phyloP scores from a whole-genome alignment of 2,113 vertebrate genomes.

The Pachypanchax playfairii region DNA sequence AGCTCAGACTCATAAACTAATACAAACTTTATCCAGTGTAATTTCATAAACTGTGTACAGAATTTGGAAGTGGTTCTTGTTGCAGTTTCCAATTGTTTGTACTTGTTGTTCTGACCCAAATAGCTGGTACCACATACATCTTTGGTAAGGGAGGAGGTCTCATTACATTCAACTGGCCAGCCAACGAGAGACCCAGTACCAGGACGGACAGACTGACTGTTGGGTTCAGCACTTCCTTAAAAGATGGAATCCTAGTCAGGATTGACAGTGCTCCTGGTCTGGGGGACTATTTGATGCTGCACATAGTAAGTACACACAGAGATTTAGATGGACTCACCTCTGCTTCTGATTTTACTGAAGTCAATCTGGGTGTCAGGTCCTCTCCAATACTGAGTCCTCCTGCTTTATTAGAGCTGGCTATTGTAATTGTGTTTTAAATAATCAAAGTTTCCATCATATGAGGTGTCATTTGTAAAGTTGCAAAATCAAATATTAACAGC shows the following conservation, averaged over 20 bases:
- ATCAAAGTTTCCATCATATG: too few species aligned
- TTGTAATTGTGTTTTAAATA: too few species aligned
- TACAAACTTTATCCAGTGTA: too few species aligned
- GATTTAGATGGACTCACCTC: not conserved
- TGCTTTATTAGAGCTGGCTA: too few species aligned
- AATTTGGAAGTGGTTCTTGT: not conserved
- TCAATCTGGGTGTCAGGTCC: too few species aligned
- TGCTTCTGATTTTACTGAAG: too few species aligned
- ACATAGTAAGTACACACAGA: slow-evolving; percentile 88
- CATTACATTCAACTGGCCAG: slow-evolving; percentile 94
- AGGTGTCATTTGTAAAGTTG: too few species aligned
- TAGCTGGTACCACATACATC: slow-evolving; percentile 96
- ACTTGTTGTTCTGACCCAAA: slow-evolving; percentile 11
- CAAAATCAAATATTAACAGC: too few species aligned
- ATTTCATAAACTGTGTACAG: too few species aligned
- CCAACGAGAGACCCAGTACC: slow-evolving; percentile 95
- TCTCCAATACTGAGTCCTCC: too few species aligned
- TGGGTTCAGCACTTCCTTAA: slow-evolving; percentile 85
- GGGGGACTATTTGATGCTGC: slow-evolving; percentile 96
- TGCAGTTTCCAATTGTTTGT: not conserved
- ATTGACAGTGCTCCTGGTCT: slow-evolving; percentile 96
- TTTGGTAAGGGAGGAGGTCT: slow-evolving; percentile 97
- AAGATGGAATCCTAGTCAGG: slow-evolving; percentile 94
- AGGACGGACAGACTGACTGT: slow-evolving; percentile 92
- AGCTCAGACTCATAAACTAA: too few species aligned